Conservation (phyloP, 1,140 invertebrate genomes). For the Stegodyphus mimosarum region DNA sequence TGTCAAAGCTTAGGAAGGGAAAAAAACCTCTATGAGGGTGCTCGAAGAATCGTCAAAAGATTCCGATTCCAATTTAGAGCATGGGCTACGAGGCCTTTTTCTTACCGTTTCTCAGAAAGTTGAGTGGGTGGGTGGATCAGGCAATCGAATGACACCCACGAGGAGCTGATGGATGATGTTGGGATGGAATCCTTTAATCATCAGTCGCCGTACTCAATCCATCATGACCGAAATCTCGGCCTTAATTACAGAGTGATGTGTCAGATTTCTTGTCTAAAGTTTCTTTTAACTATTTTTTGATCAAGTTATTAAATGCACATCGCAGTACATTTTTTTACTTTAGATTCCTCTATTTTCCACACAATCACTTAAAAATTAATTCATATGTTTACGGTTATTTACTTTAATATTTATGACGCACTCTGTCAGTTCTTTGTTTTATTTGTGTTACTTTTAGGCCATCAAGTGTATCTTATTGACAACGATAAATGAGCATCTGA, state of each 20-base stretch:
- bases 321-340: too few relatives aligned
- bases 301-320: too few relatives aligned
- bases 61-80: not conserved
- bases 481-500: too few relatives aligned
- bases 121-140: conserved; percentile 2
- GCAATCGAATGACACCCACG: not conserved
- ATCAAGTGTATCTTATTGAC: too few relatives aligned
- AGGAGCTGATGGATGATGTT: conserved; percentile 13
- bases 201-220: conserved; percentile 6
- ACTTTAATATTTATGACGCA: too few relatives aligned
- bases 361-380: too few relatives aligned
- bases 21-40: not conserved
- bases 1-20: conserved; percentile 4
- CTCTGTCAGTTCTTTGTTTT: too few relatives aligned
- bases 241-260: conserved; percentile 19
- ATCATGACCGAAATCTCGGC: conserved; percentile 5
- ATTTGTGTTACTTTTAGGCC: too few relatives aligned
- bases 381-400: too few relatives aligned
- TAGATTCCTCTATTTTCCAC: too few relatives aligned
- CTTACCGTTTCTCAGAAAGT: not conserved
- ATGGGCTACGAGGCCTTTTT: not conserved
- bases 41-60: conserved; percentile 11
- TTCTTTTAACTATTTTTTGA: too few relatives aligned
- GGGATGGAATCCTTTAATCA: conserved; percentile 12
- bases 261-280: not conserved